Percentiles rank a stretch among this genome's conserved stretches.
These are phyloP conservation scores for Eristalinus sepulchralis DNA, from an alignment of 2,888 invertebrate species.

Conservation along the genomic window DNA sequence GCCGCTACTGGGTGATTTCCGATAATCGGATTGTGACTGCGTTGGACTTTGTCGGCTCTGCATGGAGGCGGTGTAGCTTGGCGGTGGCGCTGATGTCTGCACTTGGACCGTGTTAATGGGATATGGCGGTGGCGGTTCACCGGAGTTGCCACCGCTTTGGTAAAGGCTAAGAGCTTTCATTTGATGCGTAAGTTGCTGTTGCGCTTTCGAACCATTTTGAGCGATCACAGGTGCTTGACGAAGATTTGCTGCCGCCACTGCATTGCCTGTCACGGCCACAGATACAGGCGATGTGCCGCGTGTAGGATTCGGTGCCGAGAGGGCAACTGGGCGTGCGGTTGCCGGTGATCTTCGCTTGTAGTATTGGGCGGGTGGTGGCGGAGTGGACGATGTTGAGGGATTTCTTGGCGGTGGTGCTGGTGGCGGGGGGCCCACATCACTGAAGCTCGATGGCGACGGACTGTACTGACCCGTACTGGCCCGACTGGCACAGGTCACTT, in stretches of 20 bases:
- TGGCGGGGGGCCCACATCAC: constrained; percentile 85
- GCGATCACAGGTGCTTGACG: constrained; percentile 88
- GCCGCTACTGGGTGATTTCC: constrained; percentile 93
- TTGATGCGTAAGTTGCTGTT: constrained; percentile 93
- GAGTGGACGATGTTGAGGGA: constrained; percentile 85
- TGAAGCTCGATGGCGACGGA: constrained; percentile 83
- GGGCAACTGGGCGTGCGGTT: constrained; percentile 83
- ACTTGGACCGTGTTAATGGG: constrained; percentile 84
- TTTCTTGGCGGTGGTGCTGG: constrained; percentile 86
- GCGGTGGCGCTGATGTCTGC: constrained; percentile 82
- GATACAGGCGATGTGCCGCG: constrained; percentile 89
- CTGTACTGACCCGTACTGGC: constrained; percentile 81
- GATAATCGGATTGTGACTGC: constrained; percentile 87
- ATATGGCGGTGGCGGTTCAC: constrained; percentile 87
- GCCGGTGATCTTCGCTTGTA: constrained; percentile 90
- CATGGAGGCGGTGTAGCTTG: constrained; percentile 92
- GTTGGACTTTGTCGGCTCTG: constrained; percentile 94
- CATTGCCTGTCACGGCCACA: constrained; percentile 76
- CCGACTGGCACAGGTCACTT: constrained; percentile 82
- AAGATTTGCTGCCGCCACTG: constrained; percentile 75
- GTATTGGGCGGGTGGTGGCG: constrained; percentile 86
- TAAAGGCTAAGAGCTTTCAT: constrained; percentile 92
- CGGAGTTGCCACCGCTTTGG: constrained; percentile 84
- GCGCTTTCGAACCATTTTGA: constrained; percentile 90
- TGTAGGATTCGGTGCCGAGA: constrained; percentile 84